These are phyloP conservation scores for Diploscapter pachys DNA, from an alignment of 1,140 invertebrate species.

Conservation along the genomic window DNA sequence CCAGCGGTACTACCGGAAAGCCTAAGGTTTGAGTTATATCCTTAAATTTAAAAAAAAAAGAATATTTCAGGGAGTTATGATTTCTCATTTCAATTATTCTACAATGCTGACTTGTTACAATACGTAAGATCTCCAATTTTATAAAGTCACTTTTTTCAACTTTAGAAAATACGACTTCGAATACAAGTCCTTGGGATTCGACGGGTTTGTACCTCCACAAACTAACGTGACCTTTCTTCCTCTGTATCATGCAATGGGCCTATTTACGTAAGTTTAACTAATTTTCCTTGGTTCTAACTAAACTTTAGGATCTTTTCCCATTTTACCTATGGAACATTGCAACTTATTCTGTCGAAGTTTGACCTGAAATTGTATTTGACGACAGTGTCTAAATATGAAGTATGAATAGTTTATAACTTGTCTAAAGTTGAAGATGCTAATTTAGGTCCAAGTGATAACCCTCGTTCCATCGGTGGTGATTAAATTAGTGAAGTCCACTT, in stretches of 20 bases:
- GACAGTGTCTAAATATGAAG: not conserved
- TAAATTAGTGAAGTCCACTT: not conserved
- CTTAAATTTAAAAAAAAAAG: too few relatives aligned
- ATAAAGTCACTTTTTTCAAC: not conserved
- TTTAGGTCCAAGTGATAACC: slow-evolving; percentile 3
- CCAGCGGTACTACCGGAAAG: too few relatives aligned
- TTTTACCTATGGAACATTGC: slow-evolving; percentile 7
- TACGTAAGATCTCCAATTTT: too few relatives aligned
- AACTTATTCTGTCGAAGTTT: slow-evolving; percentile 26
- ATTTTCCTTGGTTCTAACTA: not conserved
- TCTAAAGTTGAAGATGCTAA: too few relatives aligned
- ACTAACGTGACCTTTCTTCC: slow-evolving; percentile 15
- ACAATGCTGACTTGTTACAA: too few relatives aligned
- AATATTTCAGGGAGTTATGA: too few relatives aligned
- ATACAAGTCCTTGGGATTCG: slow-evolving; percentile 3
- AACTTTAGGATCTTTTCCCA: slow-evolving; percentile 1
- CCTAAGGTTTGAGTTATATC: too few relatives aligned
- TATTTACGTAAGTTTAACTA: slow-evolving; percentile 5
- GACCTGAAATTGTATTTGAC: slow-evolving; percentile 12
- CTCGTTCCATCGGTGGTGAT: slow-evolving; percentile 15
- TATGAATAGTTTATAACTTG: too few relatives aligned
- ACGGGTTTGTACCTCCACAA: slow-evolving; percentile 1
- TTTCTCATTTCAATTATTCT: too few relatives aligned
- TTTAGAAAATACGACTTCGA: slow-evolving; percentile 6
- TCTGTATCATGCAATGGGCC: slow-evolving; percentile 29